Evolutionary conservation across 92 coral and sea anemone genomes (phyloP).

Genomic region (Bergia puertoricense): DNA sequence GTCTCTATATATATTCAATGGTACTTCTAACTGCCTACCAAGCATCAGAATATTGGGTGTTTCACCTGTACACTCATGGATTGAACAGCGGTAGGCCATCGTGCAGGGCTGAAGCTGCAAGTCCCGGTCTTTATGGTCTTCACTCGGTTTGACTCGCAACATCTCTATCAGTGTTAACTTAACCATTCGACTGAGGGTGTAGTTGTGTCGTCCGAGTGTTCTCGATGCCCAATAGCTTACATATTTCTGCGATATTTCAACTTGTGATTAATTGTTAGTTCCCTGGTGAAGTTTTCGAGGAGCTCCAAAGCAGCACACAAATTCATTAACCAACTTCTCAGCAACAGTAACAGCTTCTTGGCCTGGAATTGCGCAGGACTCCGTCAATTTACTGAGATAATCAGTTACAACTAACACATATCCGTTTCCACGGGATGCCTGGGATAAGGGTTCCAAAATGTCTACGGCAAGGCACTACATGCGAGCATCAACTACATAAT

Average conservation of each 20-base stretch:
- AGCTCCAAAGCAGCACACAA: slow-evolving; percentile 47
- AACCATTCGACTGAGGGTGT: slow-evolving; percentile 58
- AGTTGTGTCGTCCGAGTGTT: slow-evolving; percentile 51
- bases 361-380: slow-evolving; percentile 26
- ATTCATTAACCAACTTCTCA: slow-evolving; percentile 41
- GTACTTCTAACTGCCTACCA: neutral
- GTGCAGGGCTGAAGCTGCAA: neutral
- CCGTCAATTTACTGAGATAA: slow-evolving; percentile 29
- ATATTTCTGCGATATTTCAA: slow-evolving; percentile 34
- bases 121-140: slow-evolving; percentile 27
- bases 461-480: slow-evolving; percentile 2
- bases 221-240: slow-evolving; percentile 45
- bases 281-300: slow-evolving; percentile 43
- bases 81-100: neutral
- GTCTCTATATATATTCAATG: too few relatives aligned
- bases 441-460: neutral
- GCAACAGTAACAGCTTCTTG: slow-evolving; percentile 46
- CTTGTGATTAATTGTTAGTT: slow-evolving; percentile 34
- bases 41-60: slow-evolving; percentile 54
- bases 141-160: slow-evolving; percentile 32
- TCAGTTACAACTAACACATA: slow-evolving; percentile 12
- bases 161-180: slow-evolving; percentile 47
- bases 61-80: slow-evolving; percentile 18
- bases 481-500: neutral
- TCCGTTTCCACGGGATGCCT: neutral